phyloP scores from a whole-genome alignment of 2,888 invertebrate species.

The Tetragonula carbonaria region DNA sequence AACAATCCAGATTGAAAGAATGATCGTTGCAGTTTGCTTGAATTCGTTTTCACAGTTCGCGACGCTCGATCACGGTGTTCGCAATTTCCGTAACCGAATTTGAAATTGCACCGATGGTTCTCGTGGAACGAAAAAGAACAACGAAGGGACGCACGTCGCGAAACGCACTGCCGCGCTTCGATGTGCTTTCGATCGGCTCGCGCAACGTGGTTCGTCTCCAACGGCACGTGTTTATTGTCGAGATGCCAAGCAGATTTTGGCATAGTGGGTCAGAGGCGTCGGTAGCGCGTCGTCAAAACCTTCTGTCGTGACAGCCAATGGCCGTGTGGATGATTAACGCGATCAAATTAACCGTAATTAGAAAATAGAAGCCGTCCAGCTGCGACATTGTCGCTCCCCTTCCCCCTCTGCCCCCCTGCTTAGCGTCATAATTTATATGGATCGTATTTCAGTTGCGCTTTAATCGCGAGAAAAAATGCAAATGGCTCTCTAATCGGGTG shows the following conservation, averaged over 20 bases:
- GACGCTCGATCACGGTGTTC: background rate
- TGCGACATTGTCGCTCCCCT: background rate
- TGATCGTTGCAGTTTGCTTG: background rate
- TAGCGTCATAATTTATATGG: too few species aligned
- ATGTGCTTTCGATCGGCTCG: constrained; percentile 43
- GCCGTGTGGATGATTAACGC: constrained; percentile 24
- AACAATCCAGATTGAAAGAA: too few species aligned
- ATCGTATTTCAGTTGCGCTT: background rate
- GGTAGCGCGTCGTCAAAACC: constrained; percentile 5
- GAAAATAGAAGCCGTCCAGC: background rate
- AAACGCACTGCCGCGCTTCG: constrained; percentile 49
- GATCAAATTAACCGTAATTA: constrained; percentile 49
- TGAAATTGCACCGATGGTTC: too few species aligned
- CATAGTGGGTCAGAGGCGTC: constrained; percentile 31
- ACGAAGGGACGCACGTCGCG: background rate
- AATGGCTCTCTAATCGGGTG: background rate
- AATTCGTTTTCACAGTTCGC: background rate
- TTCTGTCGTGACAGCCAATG: constrained; percentile 3
- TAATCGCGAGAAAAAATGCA: background rate
- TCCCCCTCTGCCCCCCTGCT: background rate
- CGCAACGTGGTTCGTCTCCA: constrained; percentile 43
- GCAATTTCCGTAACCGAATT: too few species aligned
- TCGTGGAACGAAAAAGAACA: background rate
- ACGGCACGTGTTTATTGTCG: constrained; percentile 66
- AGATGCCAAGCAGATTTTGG: constrained; percentile 72